Evolutionary conservation across 2,113 vertebrate species (phyloP).

Genomic region (Toxostoma redivivum): DNA sequence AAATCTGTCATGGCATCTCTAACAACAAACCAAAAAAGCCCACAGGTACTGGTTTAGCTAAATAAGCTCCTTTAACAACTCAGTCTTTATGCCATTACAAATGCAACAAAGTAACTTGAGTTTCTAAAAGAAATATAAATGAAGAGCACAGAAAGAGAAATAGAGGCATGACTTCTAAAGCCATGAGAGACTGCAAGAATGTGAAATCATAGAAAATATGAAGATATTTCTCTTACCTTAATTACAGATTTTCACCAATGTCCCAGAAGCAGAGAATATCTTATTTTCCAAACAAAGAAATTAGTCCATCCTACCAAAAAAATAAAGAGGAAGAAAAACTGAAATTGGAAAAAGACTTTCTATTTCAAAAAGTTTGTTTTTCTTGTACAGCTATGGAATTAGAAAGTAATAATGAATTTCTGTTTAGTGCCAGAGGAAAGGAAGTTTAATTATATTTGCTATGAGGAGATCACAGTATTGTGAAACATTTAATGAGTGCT

Average conservation of each 20-base stretch:
- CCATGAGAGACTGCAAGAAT: background rate
- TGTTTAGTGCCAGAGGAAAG: background rate
- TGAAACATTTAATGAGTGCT: background rate
- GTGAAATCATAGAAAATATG: background rate
- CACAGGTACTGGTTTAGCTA: background rate
- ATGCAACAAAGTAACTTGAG: background rate
- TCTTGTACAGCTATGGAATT: background rate
- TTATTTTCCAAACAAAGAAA: background rate
- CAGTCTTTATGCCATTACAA: background rate
- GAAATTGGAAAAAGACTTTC: background rate
- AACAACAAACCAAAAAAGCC: background rate
- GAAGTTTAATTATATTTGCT: background rate
- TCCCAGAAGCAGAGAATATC: background rate
- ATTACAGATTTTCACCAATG: background rate
- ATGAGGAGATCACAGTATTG: background rate
- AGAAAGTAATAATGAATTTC: background rate
- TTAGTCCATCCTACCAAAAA: slow-evolving; percentile 27
- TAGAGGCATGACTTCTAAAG: background rate
- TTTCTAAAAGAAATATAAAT: background rate
- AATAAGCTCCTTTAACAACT: background rate
- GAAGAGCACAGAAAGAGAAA: background rate
- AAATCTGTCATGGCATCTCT: background rate
- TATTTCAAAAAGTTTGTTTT: background rate
- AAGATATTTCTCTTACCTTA: slow-evolving; percentile 60
- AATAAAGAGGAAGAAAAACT: background rate